A percentile compares a stretch with the other conserved stretches of the same genome.
phyloP scores from a whole-genome alignment of 2,113 vertebrate species.

The Poecilia latipinna region DNA sequence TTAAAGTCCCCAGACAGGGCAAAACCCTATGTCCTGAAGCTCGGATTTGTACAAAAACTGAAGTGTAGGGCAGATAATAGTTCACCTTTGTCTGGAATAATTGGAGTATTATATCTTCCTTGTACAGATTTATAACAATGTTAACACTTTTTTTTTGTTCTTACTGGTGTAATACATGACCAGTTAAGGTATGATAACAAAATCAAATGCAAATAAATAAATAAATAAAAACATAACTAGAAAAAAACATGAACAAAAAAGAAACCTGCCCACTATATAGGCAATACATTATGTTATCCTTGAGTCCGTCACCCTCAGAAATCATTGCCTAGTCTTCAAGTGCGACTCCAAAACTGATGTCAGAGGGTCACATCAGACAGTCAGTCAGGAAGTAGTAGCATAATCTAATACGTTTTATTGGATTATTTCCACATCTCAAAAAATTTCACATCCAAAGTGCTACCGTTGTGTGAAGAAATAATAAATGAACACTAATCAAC shows the following conservation, averaged over 20 bases:
- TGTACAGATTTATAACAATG: not conserved
- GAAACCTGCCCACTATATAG: too few species aligned
- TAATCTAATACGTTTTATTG: not conserved
- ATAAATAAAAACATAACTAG: too few species aligned
- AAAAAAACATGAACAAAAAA: too few species aligned
- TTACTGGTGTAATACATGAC: not conserved
- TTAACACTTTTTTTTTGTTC: not conserved
- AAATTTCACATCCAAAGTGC: not conserved
- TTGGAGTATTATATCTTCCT: not conserved
- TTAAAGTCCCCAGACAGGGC: constrained; percentile 64
- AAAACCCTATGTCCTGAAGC: constrained; percentile 63
- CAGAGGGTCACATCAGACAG: not conserved
- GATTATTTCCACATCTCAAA: not conserved
- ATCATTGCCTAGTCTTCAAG: too few species aligned
- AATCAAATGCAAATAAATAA: too few species aligned
- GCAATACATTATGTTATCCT: too few species aligned
- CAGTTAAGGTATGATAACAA: not conserved
- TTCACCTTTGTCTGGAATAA: constrained; percentile 29
- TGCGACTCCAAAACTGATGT: too few species aligned
- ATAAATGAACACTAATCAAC: not conserved
- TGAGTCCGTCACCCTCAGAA: too few species aligned
- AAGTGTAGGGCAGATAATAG: constrained; percentile 48
- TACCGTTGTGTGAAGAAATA: not conserved
- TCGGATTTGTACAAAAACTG: constrained; percentile 48
- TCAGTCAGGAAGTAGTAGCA: too few species aligned